Evolutionary conservation across 2,113 vertebrate species (phyloP).

Genomic region (Zingel zingel): DNA sequence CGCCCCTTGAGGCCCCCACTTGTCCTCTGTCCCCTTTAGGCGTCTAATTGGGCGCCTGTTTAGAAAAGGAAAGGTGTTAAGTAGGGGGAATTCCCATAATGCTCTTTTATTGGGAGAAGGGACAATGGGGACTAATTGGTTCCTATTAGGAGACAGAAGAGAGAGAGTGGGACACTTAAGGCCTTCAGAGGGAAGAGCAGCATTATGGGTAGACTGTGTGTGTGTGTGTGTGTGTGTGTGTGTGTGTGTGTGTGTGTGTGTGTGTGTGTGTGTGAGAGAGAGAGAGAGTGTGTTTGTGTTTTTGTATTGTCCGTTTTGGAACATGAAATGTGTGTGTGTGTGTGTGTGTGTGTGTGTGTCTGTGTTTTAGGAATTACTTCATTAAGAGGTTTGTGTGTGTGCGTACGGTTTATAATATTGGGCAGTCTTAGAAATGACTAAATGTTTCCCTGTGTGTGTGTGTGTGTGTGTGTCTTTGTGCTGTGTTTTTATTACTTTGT

Average conservation of each 20-base stretch:
- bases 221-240: constrained; percentile 21
- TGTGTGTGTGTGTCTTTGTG: too few species aligned
- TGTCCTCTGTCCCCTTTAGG: constrained; percentile 66
- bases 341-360: background rate
- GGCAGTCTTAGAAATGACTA: background rate
- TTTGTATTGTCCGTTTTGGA: constrained; percentile 26
- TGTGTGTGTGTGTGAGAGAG: constrained; percentile 38
- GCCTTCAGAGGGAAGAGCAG: constrained; percentile 49
- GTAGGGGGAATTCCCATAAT: constrained; percentile 75
- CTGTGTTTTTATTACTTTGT: too few species aligned
- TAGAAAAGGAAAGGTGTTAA: constrained; percentile 77
- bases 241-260: constrained; percentile 37
- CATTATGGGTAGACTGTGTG: constrained; percentile 59
- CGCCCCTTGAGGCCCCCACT: constrained; percentile 56
- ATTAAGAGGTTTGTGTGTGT: background rate
- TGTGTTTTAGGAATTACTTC: constrained; percentile 22
- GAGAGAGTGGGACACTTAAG: constrained; percentile 44
- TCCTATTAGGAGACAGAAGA: constrained; percentile 62
- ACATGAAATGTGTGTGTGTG: background rate
- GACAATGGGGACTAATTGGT: constrained; percentile 76
- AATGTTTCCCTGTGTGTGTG: too few species aligned
- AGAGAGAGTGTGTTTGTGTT: constrained; percentile 26
- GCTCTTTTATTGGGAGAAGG: constrained; percentile 67
- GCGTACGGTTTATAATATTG: background rate
- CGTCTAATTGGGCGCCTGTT: constrained; percentile 77